Conservation (phyloP, 2,113 vertebrate species). For the Lucifuga dentata region DNA sequence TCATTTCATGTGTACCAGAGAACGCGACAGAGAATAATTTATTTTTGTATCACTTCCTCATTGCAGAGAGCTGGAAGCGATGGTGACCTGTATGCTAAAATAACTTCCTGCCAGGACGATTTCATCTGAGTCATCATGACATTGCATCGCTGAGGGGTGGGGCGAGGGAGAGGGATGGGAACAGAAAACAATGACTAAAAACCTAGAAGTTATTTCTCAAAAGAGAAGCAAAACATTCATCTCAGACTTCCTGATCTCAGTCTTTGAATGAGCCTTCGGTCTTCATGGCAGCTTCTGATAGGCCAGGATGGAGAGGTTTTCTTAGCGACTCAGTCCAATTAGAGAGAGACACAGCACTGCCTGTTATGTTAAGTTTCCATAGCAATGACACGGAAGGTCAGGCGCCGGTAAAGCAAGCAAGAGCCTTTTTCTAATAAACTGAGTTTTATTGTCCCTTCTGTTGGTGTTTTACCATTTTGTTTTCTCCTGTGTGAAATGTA, state of each 20-base stretch:
- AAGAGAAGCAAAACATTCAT: slow-evolving; percentile 7
- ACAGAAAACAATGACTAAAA: not conserved
- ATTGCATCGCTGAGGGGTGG: fast-evolving
- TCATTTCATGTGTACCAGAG: not conserved
- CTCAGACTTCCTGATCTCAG: not conserved
- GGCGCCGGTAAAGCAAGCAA: slow-evolving; percentile 49
- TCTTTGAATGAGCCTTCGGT: slow-evolving; percentile 19
- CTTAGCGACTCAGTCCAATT: slow-evolving; percentile 41
- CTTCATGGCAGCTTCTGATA: slow-evolving; percentile 53
- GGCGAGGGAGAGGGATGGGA: not conserved
- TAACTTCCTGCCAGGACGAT: slow-evolving; percentile 9
- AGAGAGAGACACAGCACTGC: slow-evolving; percentile 26
- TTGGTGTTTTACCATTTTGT: slow-evolving; percentile 3
- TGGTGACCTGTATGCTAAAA: slow-evolving; percentile 33
- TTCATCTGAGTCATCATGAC: slow-evolving; percentile 52
- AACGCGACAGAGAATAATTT: slow-evolving; percentile 5
- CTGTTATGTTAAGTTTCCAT: slow-evolving; percentile 60
- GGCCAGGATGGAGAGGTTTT: slow-evolving; percentile 40
- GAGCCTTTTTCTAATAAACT: slow-evolving; percentile 71
- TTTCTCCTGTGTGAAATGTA: slow-evolving; percentile 43
- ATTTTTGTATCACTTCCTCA: slow-evolving; percentile 43
- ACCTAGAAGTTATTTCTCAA: not conserved
- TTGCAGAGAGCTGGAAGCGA: slow-evolving; percentile 10
- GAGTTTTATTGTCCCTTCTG: slow-evolving; percentile 51
- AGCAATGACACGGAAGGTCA: slow-evolving; percentile 57